A percentile compares a stretch with the other conserved stretches of the same genome.
phyloP scores from a whole-genome alignment of 2,888 invertebrate species.

The Quadriops clusia region DNA sequence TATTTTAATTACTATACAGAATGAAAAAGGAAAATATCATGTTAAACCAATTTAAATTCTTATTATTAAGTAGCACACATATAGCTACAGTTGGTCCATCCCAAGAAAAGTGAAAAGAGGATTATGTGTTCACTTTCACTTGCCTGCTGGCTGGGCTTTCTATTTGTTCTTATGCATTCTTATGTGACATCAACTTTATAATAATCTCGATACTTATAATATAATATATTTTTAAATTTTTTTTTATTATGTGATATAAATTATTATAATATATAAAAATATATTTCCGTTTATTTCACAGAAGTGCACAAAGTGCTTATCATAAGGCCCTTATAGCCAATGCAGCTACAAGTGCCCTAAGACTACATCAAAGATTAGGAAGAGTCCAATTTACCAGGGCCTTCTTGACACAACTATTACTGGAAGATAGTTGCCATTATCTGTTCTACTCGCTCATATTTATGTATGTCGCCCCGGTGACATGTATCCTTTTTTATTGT shows the following conservation, averaged over 20 bases:
- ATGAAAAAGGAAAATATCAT: no score
- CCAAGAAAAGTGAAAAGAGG: no score
- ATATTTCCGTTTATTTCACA: constrained; percentile 33
- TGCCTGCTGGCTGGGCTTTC: no score
- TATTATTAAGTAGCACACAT: no score
- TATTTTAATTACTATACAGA: no score
- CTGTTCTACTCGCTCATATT: constrained; percentile 92
- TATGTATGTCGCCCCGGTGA: constrained; percentile 77
- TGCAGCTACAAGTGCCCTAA: constrained; percentile 88
- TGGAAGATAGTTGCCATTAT: constrained; percentile 94
- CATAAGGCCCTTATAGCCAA: constrained; percentile 85
- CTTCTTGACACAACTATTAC: constrained; percentile 66
- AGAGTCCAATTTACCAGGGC: constrained; percentile 69
- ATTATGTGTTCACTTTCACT: no score
- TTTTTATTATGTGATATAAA: background rate
- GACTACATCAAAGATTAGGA: constrained; percentile 89
- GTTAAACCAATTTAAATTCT: no score
- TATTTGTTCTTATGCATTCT: constrained; percentile 1
- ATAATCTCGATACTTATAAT: no score
- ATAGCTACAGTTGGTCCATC: no score
- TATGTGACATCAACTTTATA: no score
- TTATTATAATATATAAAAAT: constrained; percentile 5
- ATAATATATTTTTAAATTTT: no score
- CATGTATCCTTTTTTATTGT: constrained; percentile 78
- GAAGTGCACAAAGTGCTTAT: constrained; percentile 68